Base-by-base conservation (phyloP, 2,888 invertebrate species). In the Rhagophthalmus giganteus region DNA sequence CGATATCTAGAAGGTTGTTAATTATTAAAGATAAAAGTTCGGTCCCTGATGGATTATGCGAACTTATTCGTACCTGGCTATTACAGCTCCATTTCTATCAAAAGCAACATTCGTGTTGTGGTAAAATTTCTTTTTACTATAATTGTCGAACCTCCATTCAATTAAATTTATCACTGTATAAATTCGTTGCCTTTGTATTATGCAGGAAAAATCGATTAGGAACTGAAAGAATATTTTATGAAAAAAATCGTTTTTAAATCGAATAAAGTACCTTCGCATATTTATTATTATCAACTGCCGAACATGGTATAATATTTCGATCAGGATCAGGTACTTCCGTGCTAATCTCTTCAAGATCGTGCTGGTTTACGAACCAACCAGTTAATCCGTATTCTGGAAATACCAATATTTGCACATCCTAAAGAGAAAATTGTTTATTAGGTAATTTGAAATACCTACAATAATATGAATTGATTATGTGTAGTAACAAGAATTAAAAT, bases 31-130 rank as follows among this genome's bases (percentile, higher is more conserved):
- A n/a, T n/a, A 16, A 15, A 16, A 26, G 27, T 11, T 11, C 5
- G 4, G 6, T 25, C 13, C 9, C 7, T 6, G 30, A 6, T 24
- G 24, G 24, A 5, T 24, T 24, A 6, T 5, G 24, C 6, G 24
- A 5, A 24, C 24, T 24, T 5, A 24, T 7, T 26, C 4, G 2
- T 77, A 88, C 80, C 82, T 82, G 6, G 87, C 84, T 5, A 90
- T 78, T n/a, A 92, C 77, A 1, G 76, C 74, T 1, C 93, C 93
- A 12, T 74, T 74, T 44, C 87, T 79, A 67, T 90, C 83, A 60
- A 90, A 87, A 0, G 85, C 89, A 0, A 92, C 84, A 65, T 91
- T 86, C 0, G 90, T 88, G 64, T 91, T 93, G 74, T 85, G 91
- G 14, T 78, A 67, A 16, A 58, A 16, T 6, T 45, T 55, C 15